These are phyloP conservation scores for Protophormia terraenovae DNA, from an alignment of 2,888 invertebrate species.

Conservation along the genomic window DNA sequence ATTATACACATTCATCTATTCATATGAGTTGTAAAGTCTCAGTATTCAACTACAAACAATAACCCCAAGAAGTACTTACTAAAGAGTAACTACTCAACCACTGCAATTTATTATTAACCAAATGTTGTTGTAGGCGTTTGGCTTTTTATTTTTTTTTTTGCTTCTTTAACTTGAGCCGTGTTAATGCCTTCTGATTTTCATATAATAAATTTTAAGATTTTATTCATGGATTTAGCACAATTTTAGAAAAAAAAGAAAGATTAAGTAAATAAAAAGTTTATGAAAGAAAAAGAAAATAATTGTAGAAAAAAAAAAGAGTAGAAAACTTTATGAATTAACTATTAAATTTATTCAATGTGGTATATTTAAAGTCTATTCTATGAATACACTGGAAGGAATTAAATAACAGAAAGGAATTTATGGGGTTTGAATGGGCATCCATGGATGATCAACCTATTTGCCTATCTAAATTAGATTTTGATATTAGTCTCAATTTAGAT, in stretches of 20 bases:
- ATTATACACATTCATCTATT: constrained; percentile 5
- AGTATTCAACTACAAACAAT: constrained; percentile 1
- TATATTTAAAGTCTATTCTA: not conserved
- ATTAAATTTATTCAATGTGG: constrained; percentile 9
- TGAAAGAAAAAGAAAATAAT: not conserved
- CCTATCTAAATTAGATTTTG: too few relatives aligned
- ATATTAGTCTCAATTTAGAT: too few relatives aligned
- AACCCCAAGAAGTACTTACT: constrained; percentile 14
- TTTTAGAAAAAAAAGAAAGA: constrained; percentile 37
- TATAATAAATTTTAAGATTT: constrained; percentile 58
- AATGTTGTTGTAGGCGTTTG: constrained; percentile 32
- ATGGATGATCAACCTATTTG: too few relatives aligned
- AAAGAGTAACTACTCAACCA: constrained; percentile 32
- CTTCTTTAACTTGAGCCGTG: constrained; percentile 8
- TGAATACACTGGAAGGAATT: not conserved
- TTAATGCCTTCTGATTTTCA: constrained; percentile 61
- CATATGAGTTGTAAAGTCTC: not conserved
- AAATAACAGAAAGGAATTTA: too few relatives aligned
- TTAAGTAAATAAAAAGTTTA: not conserved
- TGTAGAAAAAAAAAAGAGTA: not conserved
- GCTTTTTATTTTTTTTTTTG: not conserved
- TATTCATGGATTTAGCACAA: constrained; percentile 59
- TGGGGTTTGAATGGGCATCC: too few relatives aligned
- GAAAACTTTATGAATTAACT: constrained; percentile 11
- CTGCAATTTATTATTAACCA: constrained; percentile 40